Evolutionary conservation across 1,140 invertebrate species (phyloP).

Genomic region (Eriocheir sinensis): DNA sequence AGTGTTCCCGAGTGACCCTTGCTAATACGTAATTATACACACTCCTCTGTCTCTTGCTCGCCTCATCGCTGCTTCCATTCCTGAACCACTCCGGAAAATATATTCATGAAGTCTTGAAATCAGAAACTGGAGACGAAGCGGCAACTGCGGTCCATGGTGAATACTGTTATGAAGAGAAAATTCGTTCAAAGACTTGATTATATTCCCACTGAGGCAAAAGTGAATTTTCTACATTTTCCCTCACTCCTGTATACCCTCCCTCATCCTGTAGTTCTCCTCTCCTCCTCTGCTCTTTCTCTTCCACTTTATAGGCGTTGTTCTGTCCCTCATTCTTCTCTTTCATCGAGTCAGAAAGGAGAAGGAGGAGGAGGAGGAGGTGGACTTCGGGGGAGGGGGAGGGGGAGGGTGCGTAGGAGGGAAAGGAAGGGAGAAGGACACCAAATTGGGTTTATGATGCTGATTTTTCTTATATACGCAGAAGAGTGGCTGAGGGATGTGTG

Average conservation of each 20-base stretch:
- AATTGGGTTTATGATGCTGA: conserved; percentile 17
- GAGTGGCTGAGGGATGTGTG: background rate
- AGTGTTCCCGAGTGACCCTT: too few relatives aligned
- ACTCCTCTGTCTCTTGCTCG: too few relatives aligned
- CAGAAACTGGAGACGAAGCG: background rate
- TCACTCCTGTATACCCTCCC: background rate
- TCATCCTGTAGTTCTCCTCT: too few relatives aligned
- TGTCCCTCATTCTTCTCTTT: too few relatives aligned
- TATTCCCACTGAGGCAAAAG: conserved; percentile 4
- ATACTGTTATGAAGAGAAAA: conserved; percentile 26
- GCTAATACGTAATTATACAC: too few relatives aligned
- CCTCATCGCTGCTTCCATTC: too few relatives aligned
- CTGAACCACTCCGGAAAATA: background rate
- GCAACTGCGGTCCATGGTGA: background rate
- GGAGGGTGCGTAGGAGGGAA: background rate
- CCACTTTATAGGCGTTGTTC: too few relatives aligned
- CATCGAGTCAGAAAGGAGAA: too few relatives aligned
- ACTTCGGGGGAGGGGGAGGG: conserved; percentile 18
- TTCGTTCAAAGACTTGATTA: conserved; percentile 25
- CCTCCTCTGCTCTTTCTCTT: background rate
- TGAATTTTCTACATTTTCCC: background rate
- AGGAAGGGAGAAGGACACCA: background rate
- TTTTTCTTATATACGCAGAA: conserved; percentile 26
- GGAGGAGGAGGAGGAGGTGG: background rate
- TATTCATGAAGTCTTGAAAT: background rate